Conservation (phyloP, 2,797 vertebrate species). For the Selene dorsalis region DNA sequence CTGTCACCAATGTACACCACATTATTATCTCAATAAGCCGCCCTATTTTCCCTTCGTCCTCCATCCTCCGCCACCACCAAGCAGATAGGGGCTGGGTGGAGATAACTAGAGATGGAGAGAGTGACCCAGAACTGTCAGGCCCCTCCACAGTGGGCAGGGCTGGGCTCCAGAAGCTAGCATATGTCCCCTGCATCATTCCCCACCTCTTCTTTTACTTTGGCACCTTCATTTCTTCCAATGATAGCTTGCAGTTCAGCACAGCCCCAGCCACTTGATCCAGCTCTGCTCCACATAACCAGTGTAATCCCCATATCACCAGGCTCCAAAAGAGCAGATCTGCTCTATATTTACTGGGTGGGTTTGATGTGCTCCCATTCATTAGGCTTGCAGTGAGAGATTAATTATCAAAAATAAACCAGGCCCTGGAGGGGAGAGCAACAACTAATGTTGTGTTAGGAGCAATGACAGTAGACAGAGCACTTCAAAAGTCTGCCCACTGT, state of each 20-base stretch:
- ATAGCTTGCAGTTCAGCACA: constrained; percentile 74
- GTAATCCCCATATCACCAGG: constrained; percentile 83
- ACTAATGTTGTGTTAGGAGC: constrained; percentile 68
- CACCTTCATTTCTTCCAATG: constrained; percentile 79
- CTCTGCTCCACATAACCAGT: constrained; percentile 83
- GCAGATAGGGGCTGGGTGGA: constrained; percentile 76
- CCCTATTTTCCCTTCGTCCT: constrained; percentile 83
- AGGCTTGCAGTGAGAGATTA: constrained; percentile 79
- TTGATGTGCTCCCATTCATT: constrained; percentile 84
- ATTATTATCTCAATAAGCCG: constrained; percentile 88
- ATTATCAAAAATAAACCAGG: constrained; percentile 82
- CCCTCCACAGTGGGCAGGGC: constrained; percentile 81
- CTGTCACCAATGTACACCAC: constrained; percentile 84
- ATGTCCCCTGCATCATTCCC: constrained; percentile 78
- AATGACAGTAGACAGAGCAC: constrained; percentile 61
- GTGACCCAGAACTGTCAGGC: constrained; percentile 89
- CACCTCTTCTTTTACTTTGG: constrained; percentile 79
- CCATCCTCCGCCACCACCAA: constrained; percentile 71
- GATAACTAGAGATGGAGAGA: constrained; percentile 78
- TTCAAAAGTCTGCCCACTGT: constrained; percentile 44
- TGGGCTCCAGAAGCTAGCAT: constrained; percentile 78
- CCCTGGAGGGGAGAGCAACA: constrained; percentile 69
- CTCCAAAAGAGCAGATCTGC: constrained; percentile 84
- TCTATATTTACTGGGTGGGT: constrained; percentile 84
- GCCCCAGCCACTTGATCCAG: constrained; percentile 82